phyloP scores from a whole-genome alignment of 1,140 invertebrate genomes.

The Latrodectus geometricus region DNA sequence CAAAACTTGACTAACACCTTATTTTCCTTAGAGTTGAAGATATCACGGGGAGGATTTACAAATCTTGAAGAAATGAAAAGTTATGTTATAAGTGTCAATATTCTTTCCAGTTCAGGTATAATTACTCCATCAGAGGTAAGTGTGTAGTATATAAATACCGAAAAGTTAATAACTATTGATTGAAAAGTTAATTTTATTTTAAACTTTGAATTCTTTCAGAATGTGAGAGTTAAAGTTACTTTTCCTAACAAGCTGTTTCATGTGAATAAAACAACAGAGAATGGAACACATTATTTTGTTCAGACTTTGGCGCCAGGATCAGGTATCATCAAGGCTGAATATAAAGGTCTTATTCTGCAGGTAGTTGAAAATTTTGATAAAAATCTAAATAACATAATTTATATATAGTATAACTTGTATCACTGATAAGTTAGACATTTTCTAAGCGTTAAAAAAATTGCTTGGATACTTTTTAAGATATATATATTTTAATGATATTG shows the following conservation, averaged over 20 bases:
- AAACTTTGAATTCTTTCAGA: slow-evolving; percentile 64
- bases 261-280: slow-evolving; percentile 74
- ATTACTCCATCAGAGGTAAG: slow-evolving; percentile 63
- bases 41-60: slow-evolving; percentile 13
- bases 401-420: too few relatives aligned
- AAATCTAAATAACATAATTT: too few relatives aligned
- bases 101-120: slow-evolving; percentile 77
- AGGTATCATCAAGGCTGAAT: slow-evolving; percentile 15
- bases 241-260: slow-evolving; percentile 76
- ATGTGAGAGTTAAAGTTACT: slow-evolving; percentile 74
- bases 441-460: too few relatives aligned
- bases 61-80: slow-evolving; percentile 63
- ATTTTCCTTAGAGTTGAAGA: slow-evolving; percentile 8
- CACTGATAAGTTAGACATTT: too few relatives aligned
- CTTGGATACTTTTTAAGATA: too few relatives aligned
- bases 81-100: slow-evolving; percentile 80
- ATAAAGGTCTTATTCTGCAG: neutral
- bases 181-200: neutral
- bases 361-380: neutral
- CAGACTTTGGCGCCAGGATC: slow-evolving; percentile 47
- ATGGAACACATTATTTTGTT: slow-evolving; percentile 80
- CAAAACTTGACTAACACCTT: neutral
- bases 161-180: neutral
- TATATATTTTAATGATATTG: too few relatives aligned
- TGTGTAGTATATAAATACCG: neutral